phyloP scores from a whole-genome alignment of 1,140 invertebrate species.

The Araneus ventricosus region DNA sequence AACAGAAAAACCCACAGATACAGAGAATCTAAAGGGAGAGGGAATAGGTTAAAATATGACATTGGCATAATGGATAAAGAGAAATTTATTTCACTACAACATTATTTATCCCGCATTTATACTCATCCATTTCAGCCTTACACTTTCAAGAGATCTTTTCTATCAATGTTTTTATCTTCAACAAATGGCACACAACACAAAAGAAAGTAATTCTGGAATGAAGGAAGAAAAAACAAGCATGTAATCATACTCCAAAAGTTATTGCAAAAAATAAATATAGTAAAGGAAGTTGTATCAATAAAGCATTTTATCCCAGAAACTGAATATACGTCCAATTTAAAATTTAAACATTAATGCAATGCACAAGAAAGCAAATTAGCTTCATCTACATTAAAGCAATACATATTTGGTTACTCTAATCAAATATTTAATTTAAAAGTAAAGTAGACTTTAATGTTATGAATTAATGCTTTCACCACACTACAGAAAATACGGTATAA shows the following conservation, averaged over 20 bases:
- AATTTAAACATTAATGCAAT: not conserved
- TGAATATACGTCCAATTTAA: not conserved
- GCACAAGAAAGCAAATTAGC: not conserved
- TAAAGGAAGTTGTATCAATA: too few species aligned
- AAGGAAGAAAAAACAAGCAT: not conserved
- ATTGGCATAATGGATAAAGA: too few species aligned
- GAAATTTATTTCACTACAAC: too few species aligned
- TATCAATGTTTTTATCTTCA: conserved; percentile 30
- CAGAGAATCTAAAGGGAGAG: not conserved
- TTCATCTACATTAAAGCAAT: too few species aligned
- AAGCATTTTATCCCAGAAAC: not conserved
- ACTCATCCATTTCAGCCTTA: not conserved
- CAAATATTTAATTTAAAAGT: too few species aligned
- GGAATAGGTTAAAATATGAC: not conserved
- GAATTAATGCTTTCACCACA: too few species aligned
- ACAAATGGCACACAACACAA: conserved; percentile 45
- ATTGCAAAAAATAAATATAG: not conserved
- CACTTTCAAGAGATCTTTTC: conserved; percentile 43
- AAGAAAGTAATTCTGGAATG: conserved; percentile 22
- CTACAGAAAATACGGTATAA: too few species aligned
- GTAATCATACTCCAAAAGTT: not conserved
- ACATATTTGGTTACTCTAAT: too few species aligned
- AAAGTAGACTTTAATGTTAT: too few species aligned
- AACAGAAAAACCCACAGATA: conserved; percentile 53
- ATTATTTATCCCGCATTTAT: too few species aligned